phyloP scores from a whole-genome alignment of 1,140 invertebrate genomes.

The Camponotus floridanus region DNA sequence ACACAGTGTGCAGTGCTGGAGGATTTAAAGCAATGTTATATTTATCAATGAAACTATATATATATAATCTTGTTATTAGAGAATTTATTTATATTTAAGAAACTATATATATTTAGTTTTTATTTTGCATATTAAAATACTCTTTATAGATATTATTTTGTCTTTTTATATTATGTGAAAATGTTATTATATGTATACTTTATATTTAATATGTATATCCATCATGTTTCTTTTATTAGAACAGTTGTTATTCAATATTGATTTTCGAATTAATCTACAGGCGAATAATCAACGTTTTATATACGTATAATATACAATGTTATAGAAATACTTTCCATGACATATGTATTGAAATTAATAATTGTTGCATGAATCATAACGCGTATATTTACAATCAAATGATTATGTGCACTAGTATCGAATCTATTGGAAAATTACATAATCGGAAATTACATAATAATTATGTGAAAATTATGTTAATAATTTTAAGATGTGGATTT shows the following conservation, averaged over 20 bases:
- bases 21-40: conserved; percentile 53
- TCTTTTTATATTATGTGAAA: conserved; percentile 8
- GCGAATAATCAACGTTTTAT: conserved; percentile 48
- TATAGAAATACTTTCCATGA: conserved; percentile 40
- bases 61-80: conserved; percentile 43
- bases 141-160: conserved; percentile 15
- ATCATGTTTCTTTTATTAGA: conserved; percentile 28
- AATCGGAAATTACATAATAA: background rate
- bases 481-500: conserved; percentile 41
- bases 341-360: conserved; percentile 19
- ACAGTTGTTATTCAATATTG: conserved; percentile 17
- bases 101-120: conserved; percentile 27
- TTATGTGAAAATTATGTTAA: conserved; percentile 16
- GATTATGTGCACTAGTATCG: conserved; percentile 19
- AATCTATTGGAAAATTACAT: background rate
- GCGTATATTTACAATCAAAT: conserved; percentile 54
- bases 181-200: conserved; percentile 40
- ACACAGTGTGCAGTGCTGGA: conserved; percentile 21
- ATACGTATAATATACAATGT: conserved; percentile 21
- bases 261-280: conserved; percentile 31
- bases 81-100: conserved; percentile 56
- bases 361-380: conserved; percentile 36
- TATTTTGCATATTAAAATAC: conserved; percentile 9
- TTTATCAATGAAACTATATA: conserved; percentile 42
- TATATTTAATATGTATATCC: conserved; percentile 15